A percentile compares a stretch with the other conserved stretches of the same genome.
These are phyloP conservation scores for Uromys caudimaculatus DNA, from an alignment of 2,797 vertebrate species.

Conservation along the genomic window DNA sequence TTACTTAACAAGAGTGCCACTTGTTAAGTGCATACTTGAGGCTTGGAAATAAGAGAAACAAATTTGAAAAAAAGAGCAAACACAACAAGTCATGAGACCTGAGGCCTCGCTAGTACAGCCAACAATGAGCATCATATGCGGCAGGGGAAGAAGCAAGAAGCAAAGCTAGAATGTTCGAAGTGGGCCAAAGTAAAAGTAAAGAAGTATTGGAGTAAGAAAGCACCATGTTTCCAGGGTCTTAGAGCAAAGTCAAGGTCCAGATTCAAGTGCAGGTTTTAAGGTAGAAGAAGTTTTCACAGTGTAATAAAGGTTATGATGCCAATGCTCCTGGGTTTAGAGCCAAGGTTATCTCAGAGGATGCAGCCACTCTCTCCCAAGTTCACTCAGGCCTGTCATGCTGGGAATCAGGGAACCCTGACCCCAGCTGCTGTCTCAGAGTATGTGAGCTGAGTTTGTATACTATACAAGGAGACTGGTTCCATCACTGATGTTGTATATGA, in stretches of 20 bases:
- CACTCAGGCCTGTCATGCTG: conserved; percentile 93
- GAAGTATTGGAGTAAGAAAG: conserved; percentile 94
- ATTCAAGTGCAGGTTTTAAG: conserved; percentile 94
- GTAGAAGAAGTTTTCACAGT: conserved; percentile 94
- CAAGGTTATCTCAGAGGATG: conserved; percentile 93
- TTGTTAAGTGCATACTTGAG: conserved; percentile 97
- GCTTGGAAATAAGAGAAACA: conserved; percentile 98
- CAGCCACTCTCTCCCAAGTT: conserved; percentile 96
- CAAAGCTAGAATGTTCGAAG: conserved; percentile 94
- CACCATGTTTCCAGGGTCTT: conserved; percentile 94
- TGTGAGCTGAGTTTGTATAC: conserved; percentile 95
- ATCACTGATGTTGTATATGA: background rate
- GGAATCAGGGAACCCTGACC: conserved; percentile 96
- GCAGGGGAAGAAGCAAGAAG: conserved; percentile 90
- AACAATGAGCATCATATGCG: conserved; percentile 91
- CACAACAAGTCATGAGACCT: conserved; percentile 94
- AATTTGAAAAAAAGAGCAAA: conserved; percentile 97
- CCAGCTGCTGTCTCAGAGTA: conserved; percentile 94
- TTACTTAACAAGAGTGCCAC: conserved; percentile 93
- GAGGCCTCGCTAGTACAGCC: conserved; percentile 91
- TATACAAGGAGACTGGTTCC: conserved; percentile 91
- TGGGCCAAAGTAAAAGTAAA: conserved; percentile 96
- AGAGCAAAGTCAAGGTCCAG: conserved; percentile 93
- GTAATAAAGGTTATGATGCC: conserved; percentile 93
- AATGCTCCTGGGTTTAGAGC: conserved; percentile 94